Evolutionary conservation across 1,140 invertebrate species (phyloP).

Genomic region (Drosophila tristis): DNA sequence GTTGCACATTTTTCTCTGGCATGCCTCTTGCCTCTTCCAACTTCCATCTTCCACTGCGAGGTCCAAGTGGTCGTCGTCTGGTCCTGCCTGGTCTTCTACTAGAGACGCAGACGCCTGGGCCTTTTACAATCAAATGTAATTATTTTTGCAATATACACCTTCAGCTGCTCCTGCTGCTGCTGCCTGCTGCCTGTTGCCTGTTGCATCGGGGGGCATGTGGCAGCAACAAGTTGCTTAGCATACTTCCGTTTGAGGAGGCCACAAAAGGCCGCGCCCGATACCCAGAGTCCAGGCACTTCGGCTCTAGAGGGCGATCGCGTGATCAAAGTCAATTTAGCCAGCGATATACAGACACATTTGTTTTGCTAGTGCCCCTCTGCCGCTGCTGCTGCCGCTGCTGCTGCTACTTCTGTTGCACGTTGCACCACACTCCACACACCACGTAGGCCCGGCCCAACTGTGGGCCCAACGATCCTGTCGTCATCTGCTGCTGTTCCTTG

Average conservation of each 20-base stretch:
- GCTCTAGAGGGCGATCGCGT: constrained; percentile 68
- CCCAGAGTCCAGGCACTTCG: constrained; percentile 25
- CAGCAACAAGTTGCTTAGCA: constrained; percentile 82
- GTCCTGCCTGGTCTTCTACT: constrained; percentile 1
- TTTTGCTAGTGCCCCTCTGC: constrained; percentile 52
- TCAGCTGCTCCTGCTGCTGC: constrained; percentile 56
- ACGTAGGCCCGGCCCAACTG: constrained; percentile 48
- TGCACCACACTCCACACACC: constrained; percentile 24
- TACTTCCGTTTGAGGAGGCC: constrained; percentile 74
- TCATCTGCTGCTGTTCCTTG: constrained; percentile 65
- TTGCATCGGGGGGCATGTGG: constrained; percentile 24
- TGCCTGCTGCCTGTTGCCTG: constrained; percentile 17
- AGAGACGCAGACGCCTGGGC: constrained; percentile 63
- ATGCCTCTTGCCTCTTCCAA: neutral
- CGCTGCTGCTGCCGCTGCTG: constrained; percentile 25
- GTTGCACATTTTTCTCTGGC: constrained; percentile 82
- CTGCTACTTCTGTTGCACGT: constrained; percentile 45
- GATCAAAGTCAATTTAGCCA: constrained; percentile 83
- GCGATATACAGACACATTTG: constrained; percentile 82
- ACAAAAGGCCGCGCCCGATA: constrained; percentile 63
- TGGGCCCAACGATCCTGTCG: constrained; percentile 79
- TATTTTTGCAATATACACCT: constrained; percentile 83
- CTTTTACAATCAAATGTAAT: constrained; percentile 83
- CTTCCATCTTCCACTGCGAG: neutral
- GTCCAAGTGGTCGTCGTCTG: constrained; percentile 27